Conservation (phyloP, 2,888 invertebrate species). For the Luffia ferchaultella region DNA sequence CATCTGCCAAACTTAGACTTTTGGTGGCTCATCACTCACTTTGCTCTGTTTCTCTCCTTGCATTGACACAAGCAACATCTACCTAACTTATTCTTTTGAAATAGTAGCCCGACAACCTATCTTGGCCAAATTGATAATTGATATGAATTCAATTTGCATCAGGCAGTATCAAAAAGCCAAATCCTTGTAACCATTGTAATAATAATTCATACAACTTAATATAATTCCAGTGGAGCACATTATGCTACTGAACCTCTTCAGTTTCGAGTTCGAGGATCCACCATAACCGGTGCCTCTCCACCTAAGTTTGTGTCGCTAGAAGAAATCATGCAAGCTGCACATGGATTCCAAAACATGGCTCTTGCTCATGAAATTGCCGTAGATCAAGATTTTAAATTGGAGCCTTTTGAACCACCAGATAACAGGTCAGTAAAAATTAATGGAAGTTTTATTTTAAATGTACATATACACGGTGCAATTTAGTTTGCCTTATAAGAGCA, state of each 20-base stretch:
- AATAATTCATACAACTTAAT: no score
- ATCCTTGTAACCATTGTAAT: no score
- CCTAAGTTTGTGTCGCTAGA: constrained; percentile 86
- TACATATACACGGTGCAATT: no score
- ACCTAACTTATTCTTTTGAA: neutral
- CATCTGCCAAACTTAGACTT: no score
- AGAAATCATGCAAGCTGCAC: constrained; percentile 88
- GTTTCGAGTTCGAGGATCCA: constrained; percentile 68
- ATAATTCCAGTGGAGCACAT: constrained; percentile 22
- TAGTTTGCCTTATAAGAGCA: neutral
- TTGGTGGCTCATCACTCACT: no score
- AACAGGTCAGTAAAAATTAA: constrained; percentile 68
- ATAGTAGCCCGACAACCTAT: no score
- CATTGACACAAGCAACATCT: neutral
- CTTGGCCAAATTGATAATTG: neutral
- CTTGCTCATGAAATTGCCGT: constrained; percentile 97
- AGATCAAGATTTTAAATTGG: constrained; percentile 88
- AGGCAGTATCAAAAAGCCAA: neutral
- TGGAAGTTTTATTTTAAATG: no score
- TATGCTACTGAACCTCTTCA: constrained; percentile 51
- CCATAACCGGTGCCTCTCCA: constrained; percentile 75
- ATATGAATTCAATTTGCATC: neutral
- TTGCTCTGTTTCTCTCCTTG: neutral
- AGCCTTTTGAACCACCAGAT: constrained; percentile 80
- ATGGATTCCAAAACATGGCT: constrained; percentile 91